These are phyloP conservation scores for Nemurella pictetii DNA, from an alignment of 2,888 invertebrate species.

Conservation along the genomic window DNA sequence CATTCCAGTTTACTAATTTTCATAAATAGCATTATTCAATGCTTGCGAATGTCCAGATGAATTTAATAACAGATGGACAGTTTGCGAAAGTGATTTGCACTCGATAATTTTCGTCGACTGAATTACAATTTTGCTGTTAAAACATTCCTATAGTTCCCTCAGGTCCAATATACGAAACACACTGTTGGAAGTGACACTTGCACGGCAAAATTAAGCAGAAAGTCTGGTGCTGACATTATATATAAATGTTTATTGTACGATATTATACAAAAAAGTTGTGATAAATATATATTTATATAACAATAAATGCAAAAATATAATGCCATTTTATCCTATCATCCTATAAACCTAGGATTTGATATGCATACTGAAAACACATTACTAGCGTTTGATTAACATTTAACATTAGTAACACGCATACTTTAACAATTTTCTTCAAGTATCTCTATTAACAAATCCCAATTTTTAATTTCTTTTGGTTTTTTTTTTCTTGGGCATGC, in stretches of 20 bases:
- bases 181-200: neutral
- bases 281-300: neutral
- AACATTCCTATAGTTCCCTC: neutral
- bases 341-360: too few relatives aligned
- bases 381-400: neutral
- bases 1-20: neutral
- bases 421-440: neutral
- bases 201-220: neutral
- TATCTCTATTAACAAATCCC: too few relatives aligned
- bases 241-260: neutral
- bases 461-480: neutral
- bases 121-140: neutral
- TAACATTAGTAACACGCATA: neutral
- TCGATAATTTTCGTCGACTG: neutral
- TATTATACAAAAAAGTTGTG: neutral
- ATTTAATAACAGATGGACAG: neutral
- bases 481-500: neutral
- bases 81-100: neutral
- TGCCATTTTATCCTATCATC: too few relatives aligned
- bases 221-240: neutral
- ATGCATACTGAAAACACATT: too few relatives aligned
- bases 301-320: too few relatives aligned
- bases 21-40: neutral
- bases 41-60: neutral
- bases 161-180: neutral